Conservation (phyloP, 2,888 invertebrate genomes). For the Andrena camellia region DNA sequence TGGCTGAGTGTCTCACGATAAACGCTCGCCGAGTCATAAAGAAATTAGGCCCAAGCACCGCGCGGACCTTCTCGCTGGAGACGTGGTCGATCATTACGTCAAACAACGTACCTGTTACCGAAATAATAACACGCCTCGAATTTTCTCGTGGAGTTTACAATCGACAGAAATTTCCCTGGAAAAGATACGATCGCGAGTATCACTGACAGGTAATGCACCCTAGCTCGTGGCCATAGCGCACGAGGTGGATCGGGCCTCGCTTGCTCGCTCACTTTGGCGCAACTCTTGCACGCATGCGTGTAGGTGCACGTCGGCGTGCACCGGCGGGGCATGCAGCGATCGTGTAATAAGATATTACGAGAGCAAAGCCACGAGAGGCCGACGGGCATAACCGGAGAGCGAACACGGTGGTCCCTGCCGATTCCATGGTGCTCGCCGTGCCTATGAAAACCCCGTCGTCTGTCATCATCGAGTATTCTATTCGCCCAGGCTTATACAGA, state of each 20-base stretch:
- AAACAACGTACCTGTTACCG: not conserved
- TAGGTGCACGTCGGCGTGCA: conserved; percentile 48
- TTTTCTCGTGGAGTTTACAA: conserved; percentile 42
- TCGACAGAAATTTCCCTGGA: conserved; percentile 43
- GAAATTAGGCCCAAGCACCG: not conserved
- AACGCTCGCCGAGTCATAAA: not conserved
- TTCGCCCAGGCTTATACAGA: not conserved
- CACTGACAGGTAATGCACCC: conserved; percentile 27
- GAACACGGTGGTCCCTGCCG: conserved; percentile 74
- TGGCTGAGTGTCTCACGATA: too few species aligned
- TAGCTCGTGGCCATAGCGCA: not conserved
- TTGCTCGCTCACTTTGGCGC: not conserved
- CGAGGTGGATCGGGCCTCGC: not conserved
- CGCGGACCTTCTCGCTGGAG: not conserved
- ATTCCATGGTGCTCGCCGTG: conserved; percentile 61
- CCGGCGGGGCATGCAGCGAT: conserved; percentile 70
- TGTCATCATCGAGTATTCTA: conserved; percentile 53
- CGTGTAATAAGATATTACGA: conserved; percentile 80
- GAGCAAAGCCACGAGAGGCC: conserved; percentile 75
- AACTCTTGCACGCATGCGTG: conserved; percentile 22
- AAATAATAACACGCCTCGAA: conserved; percentile 37
- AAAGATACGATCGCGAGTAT: conserved; percentile 47
- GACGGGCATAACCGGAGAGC: conserved; percentile 68
- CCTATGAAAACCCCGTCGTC: conserved; percentile 66
- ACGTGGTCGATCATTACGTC: conserved; percentile 11